Percentiles rank a stretch among this genome's conserved stretches.
These are phyloP conservation scores for Timema podura DNA, from an alignment of 2,888 invertebrate genomes.

Conservation along the genomic window DNA sequence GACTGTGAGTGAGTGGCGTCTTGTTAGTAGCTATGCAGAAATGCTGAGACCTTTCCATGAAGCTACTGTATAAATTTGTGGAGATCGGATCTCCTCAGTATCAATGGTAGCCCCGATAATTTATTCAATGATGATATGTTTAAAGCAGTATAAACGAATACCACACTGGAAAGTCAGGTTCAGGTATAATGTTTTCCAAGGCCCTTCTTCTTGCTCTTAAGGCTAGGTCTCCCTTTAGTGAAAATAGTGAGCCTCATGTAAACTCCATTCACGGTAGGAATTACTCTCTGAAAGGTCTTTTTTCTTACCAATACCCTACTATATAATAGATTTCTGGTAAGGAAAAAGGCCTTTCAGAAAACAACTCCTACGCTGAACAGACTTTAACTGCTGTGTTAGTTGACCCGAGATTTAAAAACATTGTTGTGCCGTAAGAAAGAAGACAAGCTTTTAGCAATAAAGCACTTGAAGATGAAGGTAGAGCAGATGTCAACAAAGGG, in stretches of 20 bases:
- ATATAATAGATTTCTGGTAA: too few species aligned
- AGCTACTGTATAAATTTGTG: constrained; percentile 1
- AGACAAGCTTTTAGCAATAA: not conserved
- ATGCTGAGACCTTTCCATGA: not conserved
- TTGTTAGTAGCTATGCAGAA: not conserved
- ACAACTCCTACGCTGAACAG: too few species aligned
- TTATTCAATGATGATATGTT: not conserved
- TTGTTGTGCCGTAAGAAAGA: not conserved
- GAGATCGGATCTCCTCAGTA: not conserved
- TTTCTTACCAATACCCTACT: too few species aligned
- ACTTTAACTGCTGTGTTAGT: not conserved
- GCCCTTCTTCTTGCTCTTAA: not conserved
- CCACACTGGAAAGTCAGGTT: not conserved
- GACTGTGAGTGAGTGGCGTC: not conserved
- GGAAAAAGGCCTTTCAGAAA: too few species aligned
- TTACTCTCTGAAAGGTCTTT: too few species aligned
- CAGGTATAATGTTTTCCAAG: not conserved
- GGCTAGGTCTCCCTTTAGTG: not conserved
- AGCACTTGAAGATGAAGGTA: not conserved
- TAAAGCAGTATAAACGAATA: not conserved
- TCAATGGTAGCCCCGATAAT: not conserved
- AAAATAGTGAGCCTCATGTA: not conserved
- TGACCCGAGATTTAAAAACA: not conserved
- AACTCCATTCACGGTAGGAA: too few species aligned
- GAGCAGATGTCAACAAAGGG: not conserved